Conservation (phyloP, 2,797 vertebrate genomes). For the Halcyon leucocephala region DNA sequence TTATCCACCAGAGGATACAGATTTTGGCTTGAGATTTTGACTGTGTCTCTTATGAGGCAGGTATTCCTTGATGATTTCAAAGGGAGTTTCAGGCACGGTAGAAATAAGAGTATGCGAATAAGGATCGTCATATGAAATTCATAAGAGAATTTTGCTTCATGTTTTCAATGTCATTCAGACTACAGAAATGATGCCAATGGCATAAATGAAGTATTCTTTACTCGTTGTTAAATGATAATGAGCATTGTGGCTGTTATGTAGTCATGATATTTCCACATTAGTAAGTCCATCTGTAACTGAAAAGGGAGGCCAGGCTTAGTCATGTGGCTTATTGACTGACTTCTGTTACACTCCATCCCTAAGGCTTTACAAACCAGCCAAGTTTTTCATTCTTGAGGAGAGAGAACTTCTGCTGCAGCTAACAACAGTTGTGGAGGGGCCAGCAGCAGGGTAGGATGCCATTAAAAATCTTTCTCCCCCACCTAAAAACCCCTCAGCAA, state of each 20-base stretch:
- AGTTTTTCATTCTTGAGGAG: background rate
- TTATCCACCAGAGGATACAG: background rate
- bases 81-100: background rate
- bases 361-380: background rate
- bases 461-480: background rate
- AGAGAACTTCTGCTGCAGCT: rapidly evolving
- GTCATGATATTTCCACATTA: background rate
- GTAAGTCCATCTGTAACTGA: background rate
- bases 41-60: background rate
- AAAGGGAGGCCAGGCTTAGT: background rate
- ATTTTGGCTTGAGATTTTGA: background rate
- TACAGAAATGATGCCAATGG: background rate
- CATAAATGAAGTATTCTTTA: background rate
- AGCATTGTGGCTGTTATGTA: background rate
- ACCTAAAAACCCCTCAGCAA: background rate
- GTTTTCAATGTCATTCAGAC: background rate
- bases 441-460: background rate
- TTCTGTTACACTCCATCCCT: background rate
- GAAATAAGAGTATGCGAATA: background rate
- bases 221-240: background rate
- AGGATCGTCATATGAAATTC: background rate
- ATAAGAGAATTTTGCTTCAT: background rate
- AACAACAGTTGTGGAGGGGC: background rate
- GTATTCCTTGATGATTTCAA: background rate
- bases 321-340: background rate